Percentiles rank a stretch among this genome's conserved stretches.
Conservation (phyloP, 2,888 invertebrate species). For the Pasiphila rectangulata region DNA sequence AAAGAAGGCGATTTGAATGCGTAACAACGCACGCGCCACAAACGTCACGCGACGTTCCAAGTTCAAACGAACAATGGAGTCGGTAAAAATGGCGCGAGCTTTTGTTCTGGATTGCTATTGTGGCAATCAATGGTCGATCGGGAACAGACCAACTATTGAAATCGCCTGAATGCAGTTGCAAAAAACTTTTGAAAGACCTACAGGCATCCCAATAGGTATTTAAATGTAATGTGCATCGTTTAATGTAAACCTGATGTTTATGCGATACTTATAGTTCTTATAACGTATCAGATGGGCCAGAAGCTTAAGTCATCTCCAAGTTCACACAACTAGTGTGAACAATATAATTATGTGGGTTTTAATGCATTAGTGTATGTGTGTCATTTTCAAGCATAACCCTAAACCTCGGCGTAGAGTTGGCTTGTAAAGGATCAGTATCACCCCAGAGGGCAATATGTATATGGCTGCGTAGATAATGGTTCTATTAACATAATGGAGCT, state of each 20-base stretch:
- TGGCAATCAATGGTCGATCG: conserved; percentile 41
- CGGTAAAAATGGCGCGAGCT: conserved; percentile 74
- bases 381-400: too few species aligned
- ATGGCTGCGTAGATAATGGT: conserved; percentile 13
- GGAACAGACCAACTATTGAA: conserved; percentile 34
- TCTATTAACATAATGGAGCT: conserved; percentile 41
- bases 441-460: conserved; percentile 5
- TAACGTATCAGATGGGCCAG: too few species aligned
- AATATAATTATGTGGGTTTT: too few species aligned
- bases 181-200: too few species aligned
- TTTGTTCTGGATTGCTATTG: conserved; percentile 70
- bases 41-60: conserved; percentile 74
- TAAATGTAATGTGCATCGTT: background rate
- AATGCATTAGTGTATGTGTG: too few species aligned
- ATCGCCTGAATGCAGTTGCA: conserved; percentile 16
- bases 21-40: conserved; percentile 68
- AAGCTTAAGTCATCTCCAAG: too few species aligned
- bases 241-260: too few species aligned
- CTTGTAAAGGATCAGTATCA: conserved; percentile 6
- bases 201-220: too few species aligned
- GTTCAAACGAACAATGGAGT: conserved; percentile 73
- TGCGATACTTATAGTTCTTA: too few species aligned
- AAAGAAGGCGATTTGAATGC: conserved; percentile 68
- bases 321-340: too few species aligned
- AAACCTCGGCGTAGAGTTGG: too few species aligned